A percentile compares a stretch with the other conserved stretches of the same genome.
phyloP scores from a whole-genome alignment of 1,140 invertebrate species.

The Thaumetopoea pityocampa region DNA sequence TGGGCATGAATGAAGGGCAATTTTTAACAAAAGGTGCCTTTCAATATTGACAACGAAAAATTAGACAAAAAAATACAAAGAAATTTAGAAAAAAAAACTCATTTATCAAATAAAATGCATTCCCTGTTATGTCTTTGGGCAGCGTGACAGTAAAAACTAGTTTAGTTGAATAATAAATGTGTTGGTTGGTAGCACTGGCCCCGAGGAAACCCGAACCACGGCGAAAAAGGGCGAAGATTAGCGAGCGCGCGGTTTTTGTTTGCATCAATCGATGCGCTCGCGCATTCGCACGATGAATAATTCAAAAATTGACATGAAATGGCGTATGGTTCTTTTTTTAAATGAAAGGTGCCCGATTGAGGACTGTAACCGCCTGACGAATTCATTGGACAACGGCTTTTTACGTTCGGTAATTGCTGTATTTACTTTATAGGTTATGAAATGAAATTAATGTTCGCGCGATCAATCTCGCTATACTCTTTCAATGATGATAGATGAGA shows the following conservation, averaged over 20 bases:
- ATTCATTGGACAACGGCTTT: slow-evolving; percentile 74
- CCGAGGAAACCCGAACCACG: slow-evolving; percentile 58
- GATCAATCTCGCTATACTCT: slow-evolving; percentile 2
- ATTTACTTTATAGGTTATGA: slow-evolving; percentile 52
- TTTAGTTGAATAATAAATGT: slow-evolving; percentile 71
- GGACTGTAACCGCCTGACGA: slow-evolving; percentile 74
- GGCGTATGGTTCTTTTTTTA: slow-evolving; percentile 74
- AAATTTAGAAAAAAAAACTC: slow-evolving; percentile 51
- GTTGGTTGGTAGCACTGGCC: slow-evolving; percentile 60
- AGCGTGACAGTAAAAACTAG: slow-evolving; percentile 73
- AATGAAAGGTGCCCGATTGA: slow-evolving; percentile 75
- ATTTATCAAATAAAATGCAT: slow-evolving; percentile 74
- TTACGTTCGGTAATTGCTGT: slow-evolving; percentile 65
- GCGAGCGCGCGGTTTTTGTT: slow-evolving; percentile 70
- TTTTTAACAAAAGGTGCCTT: slow-evolving; percentile 38
- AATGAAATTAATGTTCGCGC: slow-evolving; percentile 19
- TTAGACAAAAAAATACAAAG: slow-evolving; percentile 46
- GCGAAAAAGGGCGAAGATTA: slow-evolving; percentile 70
- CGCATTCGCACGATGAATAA: slow-evolving; percentile 74
- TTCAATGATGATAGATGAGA: neutral
- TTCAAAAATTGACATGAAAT: slow-evolving; percentile 76
- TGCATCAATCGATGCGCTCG: slow-evolving; percentile 74
- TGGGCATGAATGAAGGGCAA: slow-evolving; percentile 36
- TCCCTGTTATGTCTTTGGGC: slow-evolving; percentile 67
- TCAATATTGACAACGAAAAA: slow-evolving; percentile 58